A percentile compares a stretch with the other conserved stretches of the same genome.
These are phyloP conservation scores for Parasteatoda tepidariorum DNA, from an alignment of 1,140 invertebrate species.

Conservation along the genomic window DNA sequence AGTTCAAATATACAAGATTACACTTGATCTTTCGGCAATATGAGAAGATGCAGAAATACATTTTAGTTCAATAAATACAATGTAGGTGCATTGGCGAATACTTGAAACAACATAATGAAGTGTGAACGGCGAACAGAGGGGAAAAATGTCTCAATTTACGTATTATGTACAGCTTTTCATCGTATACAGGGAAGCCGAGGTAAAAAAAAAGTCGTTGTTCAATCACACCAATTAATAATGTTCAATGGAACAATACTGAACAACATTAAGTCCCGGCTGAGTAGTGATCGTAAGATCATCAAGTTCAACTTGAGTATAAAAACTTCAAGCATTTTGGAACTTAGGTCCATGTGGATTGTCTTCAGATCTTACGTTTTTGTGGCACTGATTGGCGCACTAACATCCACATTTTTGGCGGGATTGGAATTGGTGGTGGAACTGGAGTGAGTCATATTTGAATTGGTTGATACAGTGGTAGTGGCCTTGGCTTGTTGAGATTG, in stretches of 20 bases:
- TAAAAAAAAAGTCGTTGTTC: neutral
- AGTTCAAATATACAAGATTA: neutral
- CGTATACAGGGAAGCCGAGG: neutral
- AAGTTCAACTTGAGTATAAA: constrained; percentile 13
- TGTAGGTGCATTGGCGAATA: constrained; percentile 17
- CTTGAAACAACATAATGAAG: neutral
- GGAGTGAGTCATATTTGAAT: constrained; percentile 14
- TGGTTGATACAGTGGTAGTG: neutral
- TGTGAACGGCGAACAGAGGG: neutral
- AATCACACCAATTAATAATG: neutral
- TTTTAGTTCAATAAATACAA: constrained; percentile 36
- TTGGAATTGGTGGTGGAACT: neutral
- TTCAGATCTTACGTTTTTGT: constrained; percentile 41
- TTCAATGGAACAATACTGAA: neutral
- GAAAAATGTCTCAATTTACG: neutral
- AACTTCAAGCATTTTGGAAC: constrained; percentile 17
- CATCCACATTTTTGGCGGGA: neutral
- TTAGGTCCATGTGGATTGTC: neutral
- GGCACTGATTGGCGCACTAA: constrained; percentile 16
- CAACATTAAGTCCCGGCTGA: no score
- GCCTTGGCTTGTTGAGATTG: constrained; percentile 89
- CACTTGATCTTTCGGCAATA: neutral
- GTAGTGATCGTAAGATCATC: neutral
- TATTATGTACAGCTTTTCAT: neutral
- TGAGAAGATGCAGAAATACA: constrained; percentile 22